Conservation (phyloP, 2,888 invertebrate genomes). For the Caenorhabditis virilis region DNA sequence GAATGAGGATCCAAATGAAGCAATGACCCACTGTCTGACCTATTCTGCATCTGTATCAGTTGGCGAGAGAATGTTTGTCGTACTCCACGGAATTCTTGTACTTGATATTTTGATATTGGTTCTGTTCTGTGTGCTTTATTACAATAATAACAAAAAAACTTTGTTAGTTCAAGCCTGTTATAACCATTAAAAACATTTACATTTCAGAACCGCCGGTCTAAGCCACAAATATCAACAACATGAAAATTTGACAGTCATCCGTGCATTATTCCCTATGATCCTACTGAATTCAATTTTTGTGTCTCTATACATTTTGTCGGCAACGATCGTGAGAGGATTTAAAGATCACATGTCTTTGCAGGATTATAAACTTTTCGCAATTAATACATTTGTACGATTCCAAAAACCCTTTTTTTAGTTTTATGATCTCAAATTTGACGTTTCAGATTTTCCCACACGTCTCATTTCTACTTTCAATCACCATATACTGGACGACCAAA, state of each 20-base stretch:
- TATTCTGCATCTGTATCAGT: constrained; percentile 32
- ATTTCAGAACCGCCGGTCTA: constrained; percentile 15
- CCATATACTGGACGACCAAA: constrained; percentile 15
- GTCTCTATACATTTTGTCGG: constrained; percentile 17
- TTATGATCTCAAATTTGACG: too few relatives aligned
- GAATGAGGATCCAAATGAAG: constrained; percentile 24
- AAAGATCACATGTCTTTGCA: constrained; percentile 5
- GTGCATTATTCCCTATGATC: constrained; percentile 31
- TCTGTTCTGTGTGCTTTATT: constrained; percentile 8
- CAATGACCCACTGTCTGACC: constrained; percentile 28
- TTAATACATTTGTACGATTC: constrained; percentile 39
- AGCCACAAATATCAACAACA: constrained; percentile 31
- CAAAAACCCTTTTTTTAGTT: too few relatives aligned
- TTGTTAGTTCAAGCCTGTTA: constrained; percentile 11
- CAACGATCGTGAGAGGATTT: constrained; percentile 19
- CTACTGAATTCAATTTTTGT: constrained; percentile 24
- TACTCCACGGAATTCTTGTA: constrained; percentile 20
- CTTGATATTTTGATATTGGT: constrained; percentile 17
- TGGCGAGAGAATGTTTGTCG: constrained; percentile 23
- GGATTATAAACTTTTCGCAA: constrained; percentile 18
- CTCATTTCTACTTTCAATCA: constrained; percentile 20
- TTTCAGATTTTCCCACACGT: constrained; percentile 35
- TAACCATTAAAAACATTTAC: neutral
- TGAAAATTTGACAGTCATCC: constrained; percentile 27
- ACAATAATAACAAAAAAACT: constrained; percentile 17